Conservation (phyloP, 2,888 invertebrate species). For the Fissipunctia ypsillon region DNA sequence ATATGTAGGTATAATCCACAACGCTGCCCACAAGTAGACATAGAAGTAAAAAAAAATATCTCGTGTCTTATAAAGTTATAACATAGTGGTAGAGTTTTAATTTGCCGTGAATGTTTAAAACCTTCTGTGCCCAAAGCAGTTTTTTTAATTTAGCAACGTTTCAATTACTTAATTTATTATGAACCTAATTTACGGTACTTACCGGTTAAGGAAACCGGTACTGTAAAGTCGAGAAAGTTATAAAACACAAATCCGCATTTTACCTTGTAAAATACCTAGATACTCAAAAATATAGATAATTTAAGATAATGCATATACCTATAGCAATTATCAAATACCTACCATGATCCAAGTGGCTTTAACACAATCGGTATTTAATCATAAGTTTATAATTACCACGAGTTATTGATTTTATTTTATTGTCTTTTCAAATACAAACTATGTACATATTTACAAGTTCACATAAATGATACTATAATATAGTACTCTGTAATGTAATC, state of each 20-base stretch:
- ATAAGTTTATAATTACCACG: background rate
- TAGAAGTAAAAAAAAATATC: too few relatives aligned
- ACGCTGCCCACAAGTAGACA: too few relatives aligned
- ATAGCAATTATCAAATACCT: background rate
- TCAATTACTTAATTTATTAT: too few relatives aligned
- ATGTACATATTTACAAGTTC: background rate
- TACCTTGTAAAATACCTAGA: background rate
- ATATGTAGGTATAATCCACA: too few relatives aligned
- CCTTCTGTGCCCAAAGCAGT: too few relatives aligned
- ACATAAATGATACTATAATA: background rate
- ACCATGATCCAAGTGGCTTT: background rate
- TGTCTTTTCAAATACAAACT: background rate
- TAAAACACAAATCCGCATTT: background rate
- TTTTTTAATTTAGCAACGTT: too few relatives aligned
- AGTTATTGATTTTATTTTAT: background rate
- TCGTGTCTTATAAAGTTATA: too few relatives aligned
- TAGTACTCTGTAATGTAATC: conserved; percentile 10
- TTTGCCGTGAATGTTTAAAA: too few relatives aligned
- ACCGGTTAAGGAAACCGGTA: conserved; percentile 26
- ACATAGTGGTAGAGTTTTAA: too few relatives aligned
- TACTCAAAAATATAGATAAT: background rate
- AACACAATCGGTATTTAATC: background rate
- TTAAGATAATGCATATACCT: background rate
- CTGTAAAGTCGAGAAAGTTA: background rate
- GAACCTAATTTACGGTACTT: background rate